phyloP scores from a whole-genome alignment of 2,797 vertebrate genomes.

The Tapera naevia region DNA sequence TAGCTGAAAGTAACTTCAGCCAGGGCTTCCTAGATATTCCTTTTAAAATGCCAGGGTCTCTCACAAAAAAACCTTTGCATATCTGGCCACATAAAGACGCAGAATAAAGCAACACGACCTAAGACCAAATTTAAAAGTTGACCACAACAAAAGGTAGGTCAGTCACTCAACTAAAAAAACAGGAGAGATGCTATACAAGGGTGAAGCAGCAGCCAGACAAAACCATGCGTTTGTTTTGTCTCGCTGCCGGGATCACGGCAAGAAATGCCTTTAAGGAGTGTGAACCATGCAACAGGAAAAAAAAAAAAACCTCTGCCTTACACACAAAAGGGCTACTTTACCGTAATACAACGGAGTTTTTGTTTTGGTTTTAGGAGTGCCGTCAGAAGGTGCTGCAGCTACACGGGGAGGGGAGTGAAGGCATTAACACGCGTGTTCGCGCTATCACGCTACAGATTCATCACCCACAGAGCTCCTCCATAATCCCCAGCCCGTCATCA shows the following conservation, averaged over 20 bases:
- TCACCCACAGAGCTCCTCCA: not conserved
- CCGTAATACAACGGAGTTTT: rapidly evolving
- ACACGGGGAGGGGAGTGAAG: not conserved
- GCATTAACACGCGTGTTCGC: not conserved
- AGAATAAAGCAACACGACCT: not conserved
- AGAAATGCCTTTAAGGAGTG: not conserved
- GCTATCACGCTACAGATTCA: not conserved
- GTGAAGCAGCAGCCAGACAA: not conserved
- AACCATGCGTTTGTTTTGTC: not conserved
- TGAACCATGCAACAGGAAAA: not conserved
- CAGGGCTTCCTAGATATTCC: not conserved
- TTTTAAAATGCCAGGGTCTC: not conserved
- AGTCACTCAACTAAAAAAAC: not conserved
- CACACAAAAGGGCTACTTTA: not conserved
- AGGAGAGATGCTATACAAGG: not conserved
- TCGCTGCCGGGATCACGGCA: not conserved
- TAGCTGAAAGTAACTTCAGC: not conserved
- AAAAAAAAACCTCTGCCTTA: not conserved
- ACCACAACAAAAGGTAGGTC: not conserved
- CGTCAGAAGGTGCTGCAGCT: not conserved
- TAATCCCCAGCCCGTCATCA: not conserved
- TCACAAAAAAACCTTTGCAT: not conserved
- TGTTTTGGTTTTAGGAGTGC: not conserved
- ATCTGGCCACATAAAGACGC: not conserved
- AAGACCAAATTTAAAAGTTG: not conserved